These are phyloP conservation scores for Lagorchestes hirsutus DNA, from an alignment of 2,797 vertebrate genomes.

Conservation along the genomic window DNA sequence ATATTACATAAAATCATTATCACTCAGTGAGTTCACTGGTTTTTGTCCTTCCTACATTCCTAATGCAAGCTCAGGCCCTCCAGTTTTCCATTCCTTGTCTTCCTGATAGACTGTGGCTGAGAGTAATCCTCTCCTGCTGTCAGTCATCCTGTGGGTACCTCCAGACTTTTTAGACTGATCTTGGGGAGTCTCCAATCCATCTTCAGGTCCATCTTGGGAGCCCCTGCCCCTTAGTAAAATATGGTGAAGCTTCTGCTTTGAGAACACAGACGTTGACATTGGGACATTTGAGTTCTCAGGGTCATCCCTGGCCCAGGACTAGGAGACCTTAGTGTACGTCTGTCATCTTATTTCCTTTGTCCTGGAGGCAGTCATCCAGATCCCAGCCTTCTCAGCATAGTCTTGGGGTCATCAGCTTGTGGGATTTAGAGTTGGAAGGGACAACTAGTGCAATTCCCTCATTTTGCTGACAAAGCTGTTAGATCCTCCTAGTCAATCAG, in stretches of 20 bases:
- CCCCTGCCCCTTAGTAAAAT: background rate
- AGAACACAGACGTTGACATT: background rate
- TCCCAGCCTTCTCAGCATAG: background rate
- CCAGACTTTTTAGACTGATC: background rate
- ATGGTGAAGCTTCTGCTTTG: background rate
- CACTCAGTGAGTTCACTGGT: background rate
- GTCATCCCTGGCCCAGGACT: background rate
- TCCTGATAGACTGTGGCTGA: background rate
- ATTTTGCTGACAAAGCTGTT: too few species aligned
- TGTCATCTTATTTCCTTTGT: background rate
- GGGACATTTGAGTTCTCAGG: too few species aligned
- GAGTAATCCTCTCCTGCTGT: too few species aligned
- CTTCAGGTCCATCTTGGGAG: background rate
- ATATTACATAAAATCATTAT: background rate
- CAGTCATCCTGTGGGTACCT: background rate
- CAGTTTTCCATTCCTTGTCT: background rate
- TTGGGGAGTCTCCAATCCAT: background rate
- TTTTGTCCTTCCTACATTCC: background rate
- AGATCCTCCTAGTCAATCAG: too few species aligned
- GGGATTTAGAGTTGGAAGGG: background rate
- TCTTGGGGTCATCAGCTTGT: background rate
- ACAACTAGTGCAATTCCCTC: too few species aligned
- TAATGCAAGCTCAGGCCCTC: background rate
- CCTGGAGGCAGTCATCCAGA: background rate
- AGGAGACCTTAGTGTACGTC: background rate